A percentile compares a stretch with the other conserved stretches of the same genome.
Evolutionary conservation across 2,113 vertebrate species (phyloP).

Genomic region (Oxyruncus cristatus): DNA sequence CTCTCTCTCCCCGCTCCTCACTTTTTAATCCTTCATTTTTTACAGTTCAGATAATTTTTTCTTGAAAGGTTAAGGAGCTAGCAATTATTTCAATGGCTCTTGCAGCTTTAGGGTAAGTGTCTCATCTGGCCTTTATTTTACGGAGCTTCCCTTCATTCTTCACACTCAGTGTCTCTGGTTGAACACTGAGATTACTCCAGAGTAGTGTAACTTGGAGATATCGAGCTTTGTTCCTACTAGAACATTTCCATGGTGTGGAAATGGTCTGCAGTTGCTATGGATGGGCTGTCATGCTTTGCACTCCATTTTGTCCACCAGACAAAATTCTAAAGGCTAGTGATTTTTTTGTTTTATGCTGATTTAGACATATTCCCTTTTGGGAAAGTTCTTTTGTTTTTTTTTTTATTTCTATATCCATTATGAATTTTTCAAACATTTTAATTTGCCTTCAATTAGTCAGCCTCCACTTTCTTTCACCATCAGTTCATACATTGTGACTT

Average conservation of each 20-base stretch:
- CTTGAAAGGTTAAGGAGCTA: conserved; percentile 61
- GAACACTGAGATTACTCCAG: background rate
- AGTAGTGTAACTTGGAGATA: background rate
- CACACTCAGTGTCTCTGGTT: background rate
- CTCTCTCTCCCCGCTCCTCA: background rate
- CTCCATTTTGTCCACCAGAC: background rate
- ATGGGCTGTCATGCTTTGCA: background rate
- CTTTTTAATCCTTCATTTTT: conserved; percentile 32
- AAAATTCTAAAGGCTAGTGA: background rate
- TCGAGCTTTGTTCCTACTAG: background rate
- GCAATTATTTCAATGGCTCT: conserved; percentile 53
- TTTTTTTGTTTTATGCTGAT: background rate
- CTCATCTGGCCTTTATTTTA: conserved; percentile 51
- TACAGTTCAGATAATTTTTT: conserved; percentile 46
- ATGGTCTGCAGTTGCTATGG: background rate
- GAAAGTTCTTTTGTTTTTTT: background rate
- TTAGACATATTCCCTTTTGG: background rate
- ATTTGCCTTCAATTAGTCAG: background rate
- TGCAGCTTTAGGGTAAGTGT: conserved; percentile 18
- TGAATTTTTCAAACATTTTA: background rate
- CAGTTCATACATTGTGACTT: background rate
- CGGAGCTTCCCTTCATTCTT: background rate
- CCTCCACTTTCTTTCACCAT: background rate
- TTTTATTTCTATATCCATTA: background rate
- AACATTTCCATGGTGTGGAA: background rate